These are phyloP conservation scores for Semaprochilodus insignis DNA, from an alignment of 2,797 vertebrate genomes.

Conservation along the genomic window DNA sequence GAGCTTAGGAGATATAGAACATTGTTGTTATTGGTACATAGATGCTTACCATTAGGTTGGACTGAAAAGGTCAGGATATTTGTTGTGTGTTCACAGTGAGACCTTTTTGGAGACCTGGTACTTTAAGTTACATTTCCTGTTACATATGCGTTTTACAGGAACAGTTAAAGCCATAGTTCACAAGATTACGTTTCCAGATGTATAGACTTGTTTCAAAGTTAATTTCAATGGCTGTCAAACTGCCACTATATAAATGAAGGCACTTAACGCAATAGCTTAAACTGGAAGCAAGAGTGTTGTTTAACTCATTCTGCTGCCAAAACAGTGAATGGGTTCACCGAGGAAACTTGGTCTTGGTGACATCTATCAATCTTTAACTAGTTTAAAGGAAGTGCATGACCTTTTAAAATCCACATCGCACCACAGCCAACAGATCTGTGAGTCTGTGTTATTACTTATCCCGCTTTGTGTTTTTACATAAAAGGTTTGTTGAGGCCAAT, in stretches of 20 bases:
- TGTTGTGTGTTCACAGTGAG: constrained; percentile 19
- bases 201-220: constrained; percentile 21
- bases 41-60: background rate
- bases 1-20: background rate
- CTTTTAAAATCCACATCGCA: constrained; percentile 35
- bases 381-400: constrained; percentile 30
- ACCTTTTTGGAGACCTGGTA: constrained; percentile 33
- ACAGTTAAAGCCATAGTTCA: constrained; percentile 56
- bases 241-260: constrained; percentile 36
- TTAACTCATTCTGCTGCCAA: constrained; percentile 41
- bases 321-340: constrained; percentile 23
- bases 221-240: constrained; percentile 36
- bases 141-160: constrained; percentile 32
- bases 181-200: constrained; percentile 27
- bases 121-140: constrained; percentile 32
- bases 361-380: constrained; percentile 42
- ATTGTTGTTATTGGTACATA: background rate
- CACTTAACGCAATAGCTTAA: constrained; percentile 17
- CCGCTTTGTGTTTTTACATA: constrained; percentile 1
- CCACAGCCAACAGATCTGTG: constrained; percentile 28
- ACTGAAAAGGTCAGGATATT: constrained; percentile 20
- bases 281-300: constrained; percentile 18
- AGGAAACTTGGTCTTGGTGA: constrained; percentile 19
- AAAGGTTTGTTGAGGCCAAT: background rate
- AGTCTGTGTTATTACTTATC: background rate